Base-by-base conservation (phyloP, 1,140 invertebrate genomes). In the Magallana ariakensis region DNA sequence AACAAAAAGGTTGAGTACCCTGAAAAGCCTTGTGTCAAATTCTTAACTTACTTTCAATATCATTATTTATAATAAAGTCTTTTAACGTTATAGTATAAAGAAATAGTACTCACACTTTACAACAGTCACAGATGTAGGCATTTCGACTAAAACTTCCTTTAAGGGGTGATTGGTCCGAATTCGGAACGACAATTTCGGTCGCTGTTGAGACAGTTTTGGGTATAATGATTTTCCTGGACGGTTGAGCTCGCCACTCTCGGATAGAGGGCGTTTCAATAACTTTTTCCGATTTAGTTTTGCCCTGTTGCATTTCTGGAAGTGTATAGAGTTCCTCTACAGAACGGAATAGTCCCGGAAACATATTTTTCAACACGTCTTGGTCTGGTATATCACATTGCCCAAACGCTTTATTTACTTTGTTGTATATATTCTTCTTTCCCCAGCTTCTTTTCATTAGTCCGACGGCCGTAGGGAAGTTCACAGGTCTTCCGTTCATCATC, bases 401-500 rank as follows among this genome's bases (percentile, higher is more conserved):
- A 55, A 82, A 82, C 53, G 80, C 80, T 82, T 56, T 82, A 82
- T 82, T 55, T n/a, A 82, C 10, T 56, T 82, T 82, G n/a, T 82
- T 54, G n/a, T 82, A 53, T 55, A 82, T 82, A 55, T 82, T 82
- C 33, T 75, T 75, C 66, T 75, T 75, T 75, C 66, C 22, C 80
- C 80, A 82, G 8, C 80, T 46, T 19, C 16, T 55, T 82, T n/a
- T 22, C 54, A 82, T n/a, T 15, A 82, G 15, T 82, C 54, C 54
- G 33, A 82, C 5, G 8, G 80, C 80, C 33, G 11, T 53, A 1
- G 46, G 46, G 19, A 15, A 55, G 33, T 54, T 55, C 54, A 82
- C 46, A 7, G 33, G 46, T 15, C 19, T 53, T n/a, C 80, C 80
- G 11, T 56, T 54, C n/a, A 16, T 82, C 4, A 82, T 55, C 13